These are phyloP conservation scores for Aleiodes sp. DNA, from an alignment of 1,140 invertebrate species.

Conservation along the genomic window DNA sequence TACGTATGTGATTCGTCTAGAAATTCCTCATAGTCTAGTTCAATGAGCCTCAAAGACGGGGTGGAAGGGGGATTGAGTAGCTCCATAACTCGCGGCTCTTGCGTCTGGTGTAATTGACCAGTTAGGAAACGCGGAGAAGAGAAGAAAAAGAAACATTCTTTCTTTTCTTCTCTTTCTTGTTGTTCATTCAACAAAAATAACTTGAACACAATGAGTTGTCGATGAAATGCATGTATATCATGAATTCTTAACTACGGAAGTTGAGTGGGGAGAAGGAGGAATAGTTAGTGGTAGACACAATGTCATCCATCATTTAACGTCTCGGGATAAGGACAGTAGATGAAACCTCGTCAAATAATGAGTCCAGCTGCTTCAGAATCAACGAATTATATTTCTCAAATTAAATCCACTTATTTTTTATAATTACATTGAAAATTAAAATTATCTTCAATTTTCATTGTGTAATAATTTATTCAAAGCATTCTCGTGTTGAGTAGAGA, in stretches of 20 bases:
- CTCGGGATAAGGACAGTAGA: constrained; percentile 27
- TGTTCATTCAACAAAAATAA: constrained; percentile 5
- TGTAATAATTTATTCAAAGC: no score
- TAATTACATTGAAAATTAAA: background rate
- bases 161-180: no score
- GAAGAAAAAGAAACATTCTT: background rate
- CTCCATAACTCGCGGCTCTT: constrained; percentile 13
- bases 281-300: constrained; percentile 2
- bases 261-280: background rate
- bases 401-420: background rate
- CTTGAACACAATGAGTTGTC: background rate
- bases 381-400: background rate
- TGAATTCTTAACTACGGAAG: constrained; percentile 15
- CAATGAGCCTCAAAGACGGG: no score
- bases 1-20: constrained; percentile 28
- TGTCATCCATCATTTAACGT: constrained; percentile 40
- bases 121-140: background rate
- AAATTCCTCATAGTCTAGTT: constrained; percentile 23
- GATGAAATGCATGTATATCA: background rate
- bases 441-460: no score
- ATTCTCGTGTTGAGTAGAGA: no score
- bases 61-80: no score
- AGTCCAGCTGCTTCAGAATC: background rate
- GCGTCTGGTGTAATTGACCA: background rate
- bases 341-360: constrained; percentile 5